Conservation (phyloP, 2,888 invertebrate genomes). For the Pocota personata region DNA sequence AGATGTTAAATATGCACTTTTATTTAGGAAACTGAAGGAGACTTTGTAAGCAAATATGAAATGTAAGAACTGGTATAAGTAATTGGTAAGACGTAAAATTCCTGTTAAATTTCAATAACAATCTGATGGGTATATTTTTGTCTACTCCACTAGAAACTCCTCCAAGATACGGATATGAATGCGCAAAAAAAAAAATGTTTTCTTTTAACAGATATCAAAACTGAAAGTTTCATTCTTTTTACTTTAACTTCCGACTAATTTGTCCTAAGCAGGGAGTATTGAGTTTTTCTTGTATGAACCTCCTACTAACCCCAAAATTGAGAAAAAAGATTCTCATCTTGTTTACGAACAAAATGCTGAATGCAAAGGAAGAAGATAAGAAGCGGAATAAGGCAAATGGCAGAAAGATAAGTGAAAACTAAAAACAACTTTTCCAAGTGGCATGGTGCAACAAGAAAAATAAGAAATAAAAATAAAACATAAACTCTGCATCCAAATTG, state of each 20-base stretch:
- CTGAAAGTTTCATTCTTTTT: constrained; percentile 7
- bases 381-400: constrained; percentile 53
- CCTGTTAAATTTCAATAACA: not conserved
- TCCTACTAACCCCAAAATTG: constrained; percentile 14
- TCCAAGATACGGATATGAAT: too few relatives aligned
- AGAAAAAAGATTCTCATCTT: constrained; percentile 28
- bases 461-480: not conserved
- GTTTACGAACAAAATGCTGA: constrained; percentile 30
- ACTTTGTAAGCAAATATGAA: too few relatives aligned
- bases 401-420: constrained; percentile 70
- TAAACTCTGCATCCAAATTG: not conserved
- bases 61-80: too few relatives aligned
- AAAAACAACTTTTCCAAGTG: constrained; percentile 61
- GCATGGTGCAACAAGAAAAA: constrained; percentile 44
- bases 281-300: not conserved
- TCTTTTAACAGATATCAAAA: constrained; percentile 16
- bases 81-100: too few relatives aligned
- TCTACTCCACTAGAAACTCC: not conserved
- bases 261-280: not conserved
- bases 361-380: constrained; percentile 55
- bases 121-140: not conserved
- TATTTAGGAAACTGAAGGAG: too few relatives aligned
- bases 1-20: too few relatives aligned
- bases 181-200: not conserved
- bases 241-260: constrained; percentile 32